phyloP scores from a whole-genome alignment of 37 sponge, comb jelly and placozoan species.

The Spongilla lacustris region DNA sequence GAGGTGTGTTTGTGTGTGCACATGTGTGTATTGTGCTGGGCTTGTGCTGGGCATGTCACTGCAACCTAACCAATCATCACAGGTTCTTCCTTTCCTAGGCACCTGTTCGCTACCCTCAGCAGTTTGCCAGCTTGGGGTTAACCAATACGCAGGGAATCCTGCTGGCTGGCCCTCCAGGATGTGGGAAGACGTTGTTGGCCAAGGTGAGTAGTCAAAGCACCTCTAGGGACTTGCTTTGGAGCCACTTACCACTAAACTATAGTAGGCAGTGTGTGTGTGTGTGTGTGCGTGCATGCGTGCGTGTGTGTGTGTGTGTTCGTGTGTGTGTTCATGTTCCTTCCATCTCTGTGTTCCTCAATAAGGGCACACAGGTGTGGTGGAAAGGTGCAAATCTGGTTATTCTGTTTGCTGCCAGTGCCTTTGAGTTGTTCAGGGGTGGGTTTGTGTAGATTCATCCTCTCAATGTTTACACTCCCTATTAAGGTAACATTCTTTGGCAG shows the following conservation, averaged over 20 bases:
- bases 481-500: slow-evolving; percentile 32
- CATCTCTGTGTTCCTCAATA: too few relatives aligned
- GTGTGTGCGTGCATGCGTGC: background rate
- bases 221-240: background rate
- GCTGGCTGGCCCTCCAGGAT: slow-evolving; percentile 97
- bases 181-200: slow-evolving; percentile 98
- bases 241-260: too few relatives aligned
- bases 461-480: too few relatives aligned
- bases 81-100: slow-evolving; percentile 46
- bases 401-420: too few relatives aligned
- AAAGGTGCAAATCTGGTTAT: too few relatives aligned
- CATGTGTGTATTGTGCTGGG: background rate
- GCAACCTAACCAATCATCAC: background rate
- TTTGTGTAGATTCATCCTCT: too few relatives aligned
- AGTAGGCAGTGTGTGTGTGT: background rate
- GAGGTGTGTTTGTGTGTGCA: background rate
- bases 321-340: slow-evolving; percentile 3
- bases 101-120: slow-evolving; percentile 81
- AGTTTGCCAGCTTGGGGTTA: slow-evolving; percentile 87
- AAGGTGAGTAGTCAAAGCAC: slow-evolving; percentile 68
- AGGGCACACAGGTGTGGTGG: too few relatives aligned
- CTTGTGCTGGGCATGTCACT: background rate
- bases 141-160: slow-evolving; percentile 87
- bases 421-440: too few relatives aligned
- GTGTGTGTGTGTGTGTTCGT: background rate